phyloP scores from a whole-genome alignment of 2,888 invertebrate species.

The Drosophila paranaensis region DNA sequence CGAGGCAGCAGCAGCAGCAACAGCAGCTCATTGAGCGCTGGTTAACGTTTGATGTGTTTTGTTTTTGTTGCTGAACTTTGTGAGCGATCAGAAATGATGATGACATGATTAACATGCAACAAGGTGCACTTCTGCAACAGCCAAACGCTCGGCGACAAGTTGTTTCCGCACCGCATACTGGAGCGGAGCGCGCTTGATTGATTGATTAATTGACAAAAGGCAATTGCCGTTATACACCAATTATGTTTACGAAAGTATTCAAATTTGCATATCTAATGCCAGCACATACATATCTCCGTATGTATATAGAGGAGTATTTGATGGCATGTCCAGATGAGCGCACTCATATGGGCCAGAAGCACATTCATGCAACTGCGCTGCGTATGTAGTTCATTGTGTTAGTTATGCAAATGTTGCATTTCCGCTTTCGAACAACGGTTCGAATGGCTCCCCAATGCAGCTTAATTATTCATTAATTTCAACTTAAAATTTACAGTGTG shows the following conservation, averaged over 20 bases:
- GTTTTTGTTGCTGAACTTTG: slow-evolving; percentile 50
- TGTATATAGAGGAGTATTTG: not conserved
- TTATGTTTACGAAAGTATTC: slow-evolving; percentile 37
- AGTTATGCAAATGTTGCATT: slow-evolving; percentile 77
- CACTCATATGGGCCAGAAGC: slow-evolving; percentile 12
- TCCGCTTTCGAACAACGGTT: slow-evolving; percentile 46
- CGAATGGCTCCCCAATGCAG: slow-evolving; percentile 45
- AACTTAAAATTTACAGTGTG: slow-evolving; percentile 59
- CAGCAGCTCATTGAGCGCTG: not conserved
- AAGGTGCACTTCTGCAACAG: slow-evolving; percentile 31
- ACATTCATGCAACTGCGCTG: slow-evolving; percentile 20
- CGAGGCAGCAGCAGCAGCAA: slow-evolving; percentile 21
- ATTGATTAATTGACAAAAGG: slow-evolving; percentile 83
- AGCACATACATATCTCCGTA: not conserved
- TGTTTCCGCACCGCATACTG: slow-evolving; percentile 72
- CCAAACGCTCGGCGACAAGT: slow-evolving; percentile 55
- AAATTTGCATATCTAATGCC: slow-evolving; percentile 57
- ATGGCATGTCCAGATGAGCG: slow-evolving; percentile 4
- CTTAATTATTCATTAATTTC: slow-evolving; percentile 81
- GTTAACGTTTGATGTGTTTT: slow-evolving; percentile 16
- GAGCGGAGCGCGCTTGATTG: slow-evolving; percentile 71
- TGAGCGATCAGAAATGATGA: slow-evolving; percentile 54
- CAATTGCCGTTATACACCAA: slow-evolving; percentile 70
- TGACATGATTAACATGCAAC: slow-evolving; percentile 63
- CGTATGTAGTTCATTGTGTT: slow-evolving; percentile 75